A percentile compares a stretch with the other conserved stretches of the same genome.
Conservation (phyloP, 2,113 vertebrate genomes). For the Sisor rabdophorus region DNA sequence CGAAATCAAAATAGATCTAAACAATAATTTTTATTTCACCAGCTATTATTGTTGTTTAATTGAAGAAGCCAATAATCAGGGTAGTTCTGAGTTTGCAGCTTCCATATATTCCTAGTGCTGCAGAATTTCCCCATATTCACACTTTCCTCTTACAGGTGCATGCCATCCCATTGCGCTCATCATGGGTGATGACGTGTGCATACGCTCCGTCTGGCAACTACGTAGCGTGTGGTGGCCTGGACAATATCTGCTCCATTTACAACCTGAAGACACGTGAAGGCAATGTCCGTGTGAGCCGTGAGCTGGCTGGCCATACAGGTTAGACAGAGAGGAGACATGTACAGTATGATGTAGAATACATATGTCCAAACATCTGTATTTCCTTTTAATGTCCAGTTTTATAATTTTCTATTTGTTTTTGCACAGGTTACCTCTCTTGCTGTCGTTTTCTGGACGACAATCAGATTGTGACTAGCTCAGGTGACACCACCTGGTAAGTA, state of each 20-base stretch:
- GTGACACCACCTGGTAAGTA: slow-evolving; percentile 96
- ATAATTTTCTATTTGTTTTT: slow-evolving; percentile 33
- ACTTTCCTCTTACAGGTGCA: slow-evolving; percentile 77
- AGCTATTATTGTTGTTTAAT: no score
- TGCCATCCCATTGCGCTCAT: slow-evolving; percentile 95
- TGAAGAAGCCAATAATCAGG: no score
- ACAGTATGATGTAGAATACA: no score
- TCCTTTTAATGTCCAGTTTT: neutral
- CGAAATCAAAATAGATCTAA: no score
- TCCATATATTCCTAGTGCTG: no score
- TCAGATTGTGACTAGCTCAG: slow-evolving; percentile 98
- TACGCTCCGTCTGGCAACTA: slow-evolving; percentile 98
- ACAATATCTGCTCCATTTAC: slow-evolving; percentile 99
- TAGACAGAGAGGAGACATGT: neutral
- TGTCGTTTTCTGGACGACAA: slow-evolving; percentile 99
- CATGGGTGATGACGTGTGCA: slow-evolving; percentile 99
- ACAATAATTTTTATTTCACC: no score
- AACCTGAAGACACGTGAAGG: slow-evolving; percentile 99
- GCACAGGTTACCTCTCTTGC: slow-evolving; percentile 92
- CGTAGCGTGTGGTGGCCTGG: slow-evolving; percentile 94
- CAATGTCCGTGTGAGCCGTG: slow-evolving; percentile 95
- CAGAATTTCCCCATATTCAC: neutral
- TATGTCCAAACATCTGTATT: neutral
- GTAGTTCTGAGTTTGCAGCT: no score
- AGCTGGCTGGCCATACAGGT: slow-evolving; percentile 98